Evolutionary conservation across 2,888 invertebrate genomes (phyloP).

Genomic region (Ephialtes manifestator): DNA sequence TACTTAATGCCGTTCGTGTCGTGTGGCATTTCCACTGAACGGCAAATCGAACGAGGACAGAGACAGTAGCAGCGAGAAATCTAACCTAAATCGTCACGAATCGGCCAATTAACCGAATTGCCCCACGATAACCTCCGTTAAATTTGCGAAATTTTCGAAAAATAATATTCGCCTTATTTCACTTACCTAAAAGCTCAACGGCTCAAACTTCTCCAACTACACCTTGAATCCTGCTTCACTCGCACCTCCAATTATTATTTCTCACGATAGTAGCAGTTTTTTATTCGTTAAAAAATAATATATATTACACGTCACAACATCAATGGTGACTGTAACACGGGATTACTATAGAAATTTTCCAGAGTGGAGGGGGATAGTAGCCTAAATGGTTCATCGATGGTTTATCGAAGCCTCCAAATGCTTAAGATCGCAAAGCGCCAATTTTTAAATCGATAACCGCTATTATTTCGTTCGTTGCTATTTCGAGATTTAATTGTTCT

Average conservation of each 20-base stretch:
- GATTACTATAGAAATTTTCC: constrained; percentile 56
- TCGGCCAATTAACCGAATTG: constrained; percentile 28
- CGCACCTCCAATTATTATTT: constrained; percentile 8
- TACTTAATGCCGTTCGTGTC: neutral
- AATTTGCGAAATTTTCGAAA: neutral
- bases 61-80: constrained; percentile 27
- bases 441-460: constrained; percentile 26
- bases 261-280: constrained; percentile 68
- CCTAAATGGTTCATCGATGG: neutral
- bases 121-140: neutral
- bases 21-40: neutral
- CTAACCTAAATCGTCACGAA: constrained; percentile 53
- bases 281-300: constrained; percentile 76
- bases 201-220: neutral
- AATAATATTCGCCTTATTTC: neutral
- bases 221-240: constrained; percentile 29
- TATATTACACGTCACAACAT: constrained; percentile 84
- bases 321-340: constrained; percentile 71
- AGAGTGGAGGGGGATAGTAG: neutral
- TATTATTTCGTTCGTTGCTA: too few species aligned
- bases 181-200: constrained; percentile 46
- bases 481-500: neutral
- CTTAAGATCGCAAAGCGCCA: neutral
- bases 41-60: constrained; percentile 25
- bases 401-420: neutral